Base-by-base conservation (phyloP, 2,888 invertebrate species). In the Drosophila birchii region DNA sequence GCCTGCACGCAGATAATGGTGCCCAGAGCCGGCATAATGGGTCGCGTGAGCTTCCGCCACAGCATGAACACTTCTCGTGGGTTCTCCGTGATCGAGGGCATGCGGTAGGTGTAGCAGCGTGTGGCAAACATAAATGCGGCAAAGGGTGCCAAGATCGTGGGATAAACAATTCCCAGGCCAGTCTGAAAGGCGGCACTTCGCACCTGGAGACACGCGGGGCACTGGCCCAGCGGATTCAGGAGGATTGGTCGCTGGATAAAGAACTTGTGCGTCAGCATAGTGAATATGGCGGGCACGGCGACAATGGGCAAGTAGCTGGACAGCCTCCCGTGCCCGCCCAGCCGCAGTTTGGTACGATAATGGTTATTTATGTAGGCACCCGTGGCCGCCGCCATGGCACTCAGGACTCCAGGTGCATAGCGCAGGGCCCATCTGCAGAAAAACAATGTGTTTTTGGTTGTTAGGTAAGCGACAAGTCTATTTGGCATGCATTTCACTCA, bases 141-240 rank as follows among this genome's bases (percentile, higher is more conserved):
- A 1, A 94, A 64, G 9, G 96, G 95, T 3, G 94, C 94, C 49
- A 96, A 79, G 1, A 95, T 41, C 78, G 94, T 87, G 0, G 96
- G 96, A 88, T 96, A 95, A 5, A 93, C 78, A 1, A 94, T 84
- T 0, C 95, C 95, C 7, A 94, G 68, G 0, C 85, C 78, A 0
- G 93, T 80, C 91, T 96, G 96, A 26, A 95, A 78, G 0, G 92
- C 90, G 4, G 94, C 93, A 32, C 96, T 94, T 71, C 93, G 93
- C 0, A 95, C 75, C 92, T 96, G 95, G 29, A 94, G 83, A 87
- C 96, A 96, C 7, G 95, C 83, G 0, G 95, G 94, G 82, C 96
- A 96, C 2, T 89, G 77, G 0, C 93, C 91, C 18, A 90, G 36
- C 38, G 93, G 94, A 89, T 94, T 93, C 23, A 96, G 78, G 5